A percentile compares a stretch with the other conserved stretches of the same genome.
These are phyloP conservation scores for Luperina nickerlii DNA, from an alignment of 2,888 invertebrate species.

Conservation along the genomic window DNA sequence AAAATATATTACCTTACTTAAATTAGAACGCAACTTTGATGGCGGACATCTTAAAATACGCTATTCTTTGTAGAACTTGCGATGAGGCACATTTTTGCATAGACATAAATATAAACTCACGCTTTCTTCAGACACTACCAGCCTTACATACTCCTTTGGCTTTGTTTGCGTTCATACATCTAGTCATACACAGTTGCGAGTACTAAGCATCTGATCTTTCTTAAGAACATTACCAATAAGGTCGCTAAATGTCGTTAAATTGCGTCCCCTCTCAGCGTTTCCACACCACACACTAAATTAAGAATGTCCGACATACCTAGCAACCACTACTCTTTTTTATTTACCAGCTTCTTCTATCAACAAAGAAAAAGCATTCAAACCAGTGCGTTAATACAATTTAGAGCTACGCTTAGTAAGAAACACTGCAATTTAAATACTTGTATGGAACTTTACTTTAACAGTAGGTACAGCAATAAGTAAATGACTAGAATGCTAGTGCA, in stretches of 20 bases:
- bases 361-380: conserved; percentile 36
- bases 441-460: conserved; percentile 29
- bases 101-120: not conserved
- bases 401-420: conserved; percentile 19
- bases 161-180: not conserved
- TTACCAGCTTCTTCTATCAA: not conserved
- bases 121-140: not conserved
- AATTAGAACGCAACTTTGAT: conserved; percentile 60
- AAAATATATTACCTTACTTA: conserved; percentile 70
- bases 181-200: not conserved
- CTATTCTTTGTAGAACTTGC: conserved; percentile 49
- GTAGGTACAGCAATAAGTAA: conserved; percentile 44
- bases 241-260: not conserved
- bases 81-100: conserved; percentile 4
- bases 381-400: conserved; percentile 42
- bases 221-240: not conserved
- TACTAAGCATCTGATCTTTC: not conserved
- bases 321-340: not conserved
- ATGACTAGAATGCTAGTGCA: conserved; percentile 47
- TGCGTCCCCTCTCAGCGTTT: not conserved
- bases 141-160: not conserved
- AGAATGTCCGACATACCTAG: conserved; percentile 5
- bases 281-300: conserved; percentile 22
- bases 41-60: conserved; percentile 54
- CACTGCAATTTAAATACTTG: conserved; percentile 32